A percentile compares a stretch with the other conserved stretches of the same genome.
Evolutionary conservation across 2,888 invertebrate genomes (phyloP).

Genomic region (Parnassius glacialis): DNA sequence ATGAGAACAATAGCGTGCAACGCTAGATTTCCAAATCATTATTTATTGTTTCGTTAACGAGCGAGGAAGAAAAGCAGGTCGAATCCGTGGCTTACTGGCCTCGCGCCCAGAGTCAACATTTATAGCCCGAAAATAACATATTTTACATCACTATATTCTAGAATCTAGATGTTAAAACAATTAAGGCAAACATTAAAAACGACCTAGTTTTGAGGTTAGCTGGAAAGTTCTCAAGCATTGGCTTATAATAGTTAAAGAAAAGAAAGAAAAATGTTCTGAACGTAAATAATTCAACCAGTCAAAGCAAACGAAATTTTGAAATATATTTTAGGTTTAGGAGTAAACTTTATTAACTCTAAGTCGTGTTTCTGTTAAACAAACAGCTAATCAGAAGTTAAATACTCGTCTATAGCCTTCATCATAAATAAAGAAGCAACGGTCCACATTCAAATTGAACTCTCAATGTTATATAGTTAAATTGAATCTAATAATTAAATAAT

Average conservation of each 20-base stretch:
- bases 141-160: constrained; percentile 4
- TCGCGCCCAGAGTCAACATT: constrained; percentile 17
- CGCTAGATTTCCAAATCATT: constrained; percentile 68
- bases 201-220: constrained; percentile 12
- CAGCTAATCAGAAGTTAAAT: too few species aligned
- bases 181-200: constrained; percentile 18
- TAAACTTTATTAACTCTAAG: neutral
- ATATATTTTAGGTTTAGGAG: constrained; percentile 9
- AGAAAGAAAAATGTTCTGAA: constrained; percentile 13
- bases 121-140: constrained; percentile 18
- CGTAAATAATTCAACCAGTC: constrained; percentile 17
- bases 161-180: constrained; percentile 20
- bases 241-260: constrained; percentile 1
- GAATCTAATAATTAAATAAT: too few species aligned
- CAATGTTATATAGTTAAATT: too few species aligned
- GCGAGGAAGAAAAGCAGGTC: constrained; percentile 55
- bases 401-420: too few species aligned
- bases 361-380: neutral
- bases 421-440: too few species aligned
- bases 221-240: too few species aligned
- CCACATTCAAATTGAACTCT: too few species aligned
- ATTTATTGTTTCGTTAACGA: constrained; percentile 77
- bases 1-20: constrained; percentile 62
- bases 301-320: constrained; percentile 12
- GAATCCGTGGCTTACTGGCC: constrained; percentile 23